Conservation (phyloP, 1,140 invertebrate species). For the Drosophila tristis region DNA sequence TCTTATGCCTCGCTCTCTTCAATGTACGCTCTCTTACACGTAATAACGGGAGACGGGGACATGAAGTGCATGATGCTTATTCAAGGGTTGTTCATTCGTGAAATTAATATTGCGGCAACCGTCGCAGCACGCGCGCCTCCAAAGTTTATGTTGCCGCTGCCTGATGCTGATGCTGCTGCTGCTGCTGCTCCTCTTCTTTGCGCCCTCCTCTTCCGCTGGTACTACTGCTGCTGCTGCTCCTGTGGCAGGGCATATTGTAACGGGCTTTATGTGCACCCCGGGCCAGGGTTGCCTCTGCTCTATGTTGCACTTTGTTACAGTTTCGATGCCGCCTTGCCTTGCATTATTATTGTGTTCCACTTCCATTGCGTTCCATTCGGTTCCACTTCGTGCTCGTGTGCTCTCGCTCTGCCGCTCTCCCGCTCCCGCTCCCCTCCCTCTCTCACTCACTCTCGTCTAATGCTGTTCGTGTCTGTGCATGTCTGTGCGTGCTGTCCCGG, state of each 20-base stretch:
- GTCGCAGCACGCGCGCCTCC: constrained; percentile 70
- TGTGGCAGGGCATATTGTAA: constrained; percentile 67
- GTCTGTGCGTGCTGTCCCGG: constrained; percentile 46
- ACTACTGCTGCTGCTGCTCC: constrained; percentile 2
- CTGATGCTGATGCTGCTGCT: constrained; percentile 44
- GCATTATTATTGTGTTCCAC: constrained; percentile 62
- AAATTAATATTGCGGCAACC: constrained; percentile 82
- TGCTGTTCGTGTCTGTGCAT: constrained; percentile 2
- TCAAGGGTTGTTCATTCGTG: constrained; percentile 83
- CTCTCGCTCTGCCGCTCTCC: neutral
- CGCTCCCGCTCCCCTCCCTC: neutral
- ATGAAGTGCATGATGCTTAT: constrained; percentile 81
- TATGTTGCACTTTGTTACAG: constrained; percentile 51
- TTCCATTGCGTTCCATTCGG: constrained; percentile 51
- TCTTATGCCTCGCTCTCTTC: constrained; percentile 39
- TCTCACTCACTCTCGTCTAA: constrained; percentile 24
- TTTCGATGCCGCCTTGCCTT: constrained; percentile 24
- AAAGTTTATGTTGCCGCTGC: constrained; percentile 74
- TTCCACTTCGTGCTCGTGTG: constrained; percentile 46
- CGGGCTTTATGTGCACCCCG: constrained; percentile 56
- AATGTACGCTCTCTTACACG: constrained; percentile 29
- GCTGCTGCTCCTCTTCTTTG: constrained; percentile 4
- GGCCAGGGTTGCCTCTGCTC: constrained; percentile 8
- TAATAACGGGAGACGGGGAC: constrained; percentile 58
- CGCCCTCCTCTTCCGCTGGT: neutral